Evolutionary conservation across 2,113 vertebrate species (phyloP), one percentile per base, ranked within the genome.

Genomic region (Gavia stellata): DNA sequence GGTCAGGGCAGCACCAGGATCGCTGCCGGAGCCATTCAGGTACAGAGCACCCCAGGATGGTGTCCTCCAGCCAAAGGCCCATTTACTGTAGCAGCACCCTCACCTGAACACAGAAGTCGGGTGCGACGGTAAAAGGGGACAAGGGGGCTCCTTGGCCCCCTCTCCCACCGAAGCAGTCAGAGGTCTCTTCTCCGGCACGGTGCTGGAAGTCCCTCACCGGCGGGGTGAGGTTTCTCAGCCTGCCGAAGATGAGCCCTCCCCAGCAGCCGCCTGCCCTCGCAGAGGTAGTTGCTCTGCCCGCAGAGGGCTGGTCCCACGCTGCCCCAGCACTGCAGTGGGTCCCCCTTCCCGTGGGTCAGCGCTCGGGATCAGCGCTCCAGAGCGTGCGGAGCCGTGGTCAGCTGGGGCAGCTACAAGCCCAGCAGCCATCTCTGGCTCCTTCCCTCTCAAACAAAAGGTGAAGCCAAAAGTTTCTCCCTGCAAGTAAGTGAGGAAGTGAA

Each of bases 161-260:
- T n/a, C 34, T 74, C 40, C n/a, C 49, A 29, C 47, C 0, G 1
- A 49, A 49, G 36, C 31, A 9, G 12, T 8, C 65, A 15, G 33
- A 42, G 58, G 12, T 33, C 53, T 61, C 40, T 47, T 28, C 49
- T 44, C 70, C 3, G 0, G 55, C 55, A 38, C 0, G 0, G 40
- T 0, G 0, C 55, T 63, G 44, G 50, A 44, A 79, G 55, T 26
- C 42, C 31, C 44, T 79, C 0, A 6, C 23, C 1, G 0, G 44
- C 0, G 0, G 29, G 59, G 68, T 56, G 19, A 40, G n/a, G 38
- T 20, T 55, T 67, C 66, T 40, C 45, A 12, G 59, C 52, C 55
- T 3, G 0, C 14, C 0, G 0, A 31, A 26, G 38, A n/a, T 0
- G 1, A 45, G 40, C 20, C 7, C 20, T 34, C 17, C 12, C 15